Evolutionary conservation across 2,888 invertebrate genomes (phyloP), one percentile per base, ranked within the genome.

Genomic region (Melanostoma mellinum): DNA sequence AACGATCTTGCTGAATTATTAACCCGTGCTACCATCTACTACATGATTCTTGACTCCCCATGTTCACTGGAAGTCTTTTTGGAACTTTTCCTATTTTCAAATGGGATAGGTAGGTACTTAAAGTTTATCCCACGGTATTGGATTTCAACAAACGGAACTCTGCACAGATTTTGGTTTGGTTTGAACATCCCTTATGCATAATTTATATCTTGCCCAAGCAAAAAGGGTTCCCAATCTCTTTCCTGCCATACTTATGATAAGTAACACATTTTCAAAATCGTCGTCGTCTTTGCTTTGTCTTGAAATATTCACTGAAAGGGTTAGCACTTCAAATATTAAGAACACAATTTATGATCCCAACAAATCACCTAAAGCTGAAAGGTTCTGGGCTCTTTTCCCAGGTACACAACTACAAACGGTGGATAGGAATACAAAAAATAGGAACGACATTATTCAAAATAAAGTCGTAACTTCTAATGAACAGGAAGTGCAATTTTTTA

Each of bases 101-200:
- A 58, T 10, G 20, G 9, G 6, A 3, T 30, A 44, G 3, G 32
- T 44, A 42, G 0, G 6, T n/a, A 6, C 6, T 35, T 10, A 35
- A 36, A 61, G 48, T 10, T 61, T 48, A 48, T 61, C 61, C 48
- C 61, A 61, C 61, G 61, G 48, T 48, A 35, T 48, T 36, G 36
- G 6, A 35, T 61, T 61, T 44, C 36, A 35, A 5, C 4, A 8
- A 20, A 20, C 10, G 20, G 8, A 35, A 32, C 33, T 61, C 36
- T 48, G 36, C 30, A 48, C 30, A 20, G 20, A 20, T 20, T 20
- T 20, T 20, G 20, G 20, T 20, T 20, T 20, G 20, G 20, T 20
- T 20, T 20, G 20, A 20, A 20, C 20, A 20, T 20, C 20, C 10
- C 44, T 44, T 20, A 20, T 20, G 20, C 20, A 20, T 20, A 4